Conservation (phyloP, 2,113 vertebrate genomes). For the Pseudonaja textilis region DNA sequence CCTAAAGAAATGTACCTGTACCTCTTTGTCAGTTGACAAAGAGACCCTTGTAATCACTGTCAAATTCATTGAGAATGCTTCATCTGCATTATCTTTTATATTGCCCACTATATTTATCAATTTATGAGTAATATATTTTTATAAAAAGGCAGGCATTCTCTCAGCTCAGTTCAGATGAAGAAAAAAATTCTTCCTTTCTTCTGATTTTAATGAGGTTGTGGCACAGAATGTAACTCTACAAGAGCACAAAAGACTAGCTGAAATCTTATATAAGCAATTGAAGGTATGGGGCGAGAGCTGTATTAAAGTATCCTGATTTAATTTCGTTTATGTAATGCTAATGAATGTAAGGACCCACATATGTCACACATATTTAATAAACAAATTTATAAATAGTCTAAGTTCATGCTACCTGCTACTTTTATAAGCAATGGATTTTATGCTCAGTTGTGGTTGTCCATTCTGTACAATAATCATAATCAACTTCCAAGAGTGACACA, state of each 20-base stretch:
- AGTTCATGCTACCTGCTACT: background rate
- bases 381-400: background rate
- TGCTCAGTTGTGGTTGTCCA: background rate
- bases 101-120: background rate
- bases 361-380: background rate
- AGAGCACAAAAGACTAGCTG: background rate
- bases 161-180: background rate
- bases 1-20: background rate
- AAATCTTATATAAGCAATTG: background rate
- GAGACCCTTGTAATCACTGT: background rate
- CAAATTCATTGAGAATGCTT: background rate
- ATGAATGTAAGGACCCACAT: background rate
- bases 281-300: background rate
- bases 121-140: background rate
- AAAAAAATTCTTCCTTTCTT: background rate
- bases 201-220: background rate
- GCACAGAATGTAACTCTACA: background rate
- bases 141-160: background rate
- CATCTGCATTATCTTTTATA: background rate
- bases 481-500: background rate
- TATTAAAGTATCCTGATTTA: background rate
- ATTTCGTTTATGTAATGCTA: background rate
- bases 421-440: background rate
- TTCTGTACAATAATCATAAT: background rate
- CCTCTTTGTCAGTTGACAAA: background rate